Percentiles rank a stretch among this genome's conserved stretches.
Evolutionary conservation across 2,113 vertebrate genomes (phyloP).

Genomic region (Pimephales promelas): DNA sequence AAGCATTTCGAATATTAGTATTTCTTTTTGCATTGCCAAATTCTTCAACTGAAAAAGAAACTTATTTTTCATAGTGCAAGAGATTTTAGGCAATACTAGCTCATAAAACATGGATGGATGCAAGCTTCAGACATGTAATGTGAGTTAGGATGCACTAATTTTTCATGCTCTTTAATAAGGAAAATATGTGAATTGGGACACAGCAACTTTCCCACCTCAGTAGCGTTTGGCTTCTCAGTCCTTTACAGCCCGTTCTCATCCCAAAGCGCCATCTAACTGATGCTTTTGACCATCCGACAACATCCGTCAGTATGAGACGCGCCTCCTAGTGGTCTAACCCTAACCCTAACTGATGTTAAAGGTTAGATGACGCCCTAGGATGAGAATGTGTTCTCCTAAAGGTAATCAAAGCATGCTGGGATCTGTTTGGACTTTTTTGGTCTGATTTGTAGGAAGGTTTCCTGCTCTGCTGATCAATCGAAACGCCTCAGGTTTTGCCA

Average conservation of each 20-base stretch:
- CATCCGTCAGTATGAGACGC: no score
- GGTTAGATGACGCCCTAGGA: no score
- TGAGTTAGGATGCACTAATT: not conserved
- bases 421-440: not conserved
- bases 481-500: slow-evolving; percentile 22
- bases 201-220: not conserved
- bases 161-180: not conserved
- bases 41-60: not conserved
- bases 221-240: not conserved
- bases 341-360: no score
- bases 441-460: slow-evolving; percentile 2
- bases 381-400: no score
- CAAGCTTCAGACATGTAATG: not conserved
- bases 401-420: not conserved
- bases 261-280: no score
- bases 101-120: not conserved
- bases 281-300: no score
- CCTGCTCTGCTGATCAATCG: slow-evolving; percentile 10
- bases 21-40: not conserved
- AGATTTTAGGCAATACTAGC: not conserved
- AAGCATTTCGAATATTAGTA: not conserved
- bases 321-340: no score
- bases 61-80: not conserved
- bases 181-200: not conserved
- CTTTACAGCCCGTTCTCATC: no score